Evolutionary conservation across 2,797 vertebrate species (phyloP), one percentile per base, ranked within the genome.

Genomic region (Crenuchus spilurus): DNA sequence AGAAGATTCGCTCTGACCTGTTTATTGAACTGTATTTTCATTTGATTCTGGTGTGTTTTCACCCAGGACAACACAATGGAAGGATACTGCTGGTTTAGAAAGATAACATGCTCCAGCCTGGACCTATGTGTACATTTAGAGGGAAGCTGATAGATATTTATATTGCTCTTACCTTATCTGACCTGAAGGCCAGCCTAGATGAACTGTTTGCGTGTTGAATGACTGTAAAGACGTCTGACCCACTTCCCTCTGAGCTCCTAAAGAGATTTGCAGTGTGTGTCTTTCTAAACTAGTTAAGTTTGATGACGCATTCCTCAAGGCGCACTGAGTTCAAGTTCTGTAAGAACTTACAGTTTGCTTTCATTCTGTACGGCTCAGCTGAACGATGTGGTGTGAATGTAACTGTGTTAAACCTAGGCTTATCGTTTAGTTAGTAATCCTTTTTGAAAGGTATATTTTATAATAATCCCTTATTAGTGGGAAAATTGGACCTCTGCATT

Each of bases 191-290:
- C 31, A 33, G 28, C 61, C n/a, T 16, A 52, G 35, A 66, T 68
- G 58, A 73, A 51, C 71, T 39, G 65, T 82, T 80, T 77, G 70
- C 69, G 69, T 81, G 78, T 83, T 70, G 72, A 78, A 72, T 61
- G 70, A 64, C 69, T 70, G 69, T 74, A 68, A 76, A 80, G 82
- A 75, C 55, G 71, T 83, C 79, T 87, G 85, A 87, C 82, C 87
- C 77, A 87, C 63, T 84, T 87, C 75, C 74, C 84, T 62, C 77
- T 87, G 84, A 91, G 85, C 85, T 82, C 84, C 84, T 91, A 86
- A 87, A 84, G 72, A 84, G 87, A 89, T 91, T 84, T 82, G 69
- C 46, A 39, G 67, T 57, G 37, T 58, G 63, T 57, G 57, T 69
- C 72, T 75, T 75, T 79, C 55, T 74, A 60, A 76, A 74, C 76